Evolutionary conservation across 1,140 invertebrate species (phyloP).

Genomic region (Lordiphosa clarofinis): DNA sequence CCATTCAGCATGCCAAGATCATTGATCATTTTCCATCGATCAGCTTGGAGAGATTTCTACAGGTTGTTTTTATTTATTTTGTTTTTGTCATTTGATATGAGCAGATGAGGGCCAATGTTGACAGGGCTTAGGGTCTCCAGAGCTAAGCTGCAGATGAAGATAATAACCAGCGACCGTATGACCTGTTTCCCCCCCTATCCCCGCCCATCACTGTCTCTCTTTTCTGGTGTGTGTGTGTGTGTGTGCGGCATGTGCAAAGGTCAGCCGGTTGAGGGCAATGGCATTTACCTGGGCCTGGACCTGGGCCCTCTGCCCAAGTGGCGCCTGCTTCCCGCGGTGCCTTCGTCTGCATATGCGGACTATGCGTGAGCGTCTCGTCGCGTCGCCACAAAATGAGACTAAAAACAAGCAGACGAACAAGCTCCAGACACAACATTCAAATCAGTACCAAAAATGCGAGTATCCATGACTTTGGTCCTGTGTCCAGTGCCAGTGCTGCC

Average conservation of each 20-base stretch:
- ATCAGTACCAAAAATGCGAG: conserved; percentile 33
- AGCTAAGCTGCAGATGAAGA: too few relatives aligned
- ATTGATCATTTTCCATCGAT: too few relatives aligned
- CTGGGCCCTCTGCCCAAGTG: conserved; percentile 47
- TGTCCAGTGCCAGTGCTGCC: too few relatives aligned
- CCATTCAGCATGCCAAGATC: too few relatives aligned
- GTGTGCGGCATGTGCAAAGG: conserved; percentile 68
- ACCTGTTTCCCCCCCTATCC: too few relatives aligned
- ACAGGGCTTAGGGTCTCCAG: too few relatives aligned
- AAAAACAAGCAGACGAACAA: conserved; percentile 41
- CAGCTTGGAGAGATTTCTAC: too few relatives aligned
- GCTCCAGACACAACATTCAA: conserved; percentile 49
- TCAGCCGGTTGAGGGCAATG: conserved; percentile 71
- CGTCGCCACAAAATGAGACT: conserved; percentile 36
- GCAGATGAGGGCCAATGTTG: too few relatives aligned
- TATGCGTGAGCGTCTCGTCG: conserved; percentile 63
- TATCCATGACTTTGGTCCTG: neutral
- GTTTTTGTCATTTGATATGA: too few relatives aligned
- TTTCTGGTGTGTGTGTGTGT: neutral
- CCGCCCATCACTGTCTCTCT: neutral
- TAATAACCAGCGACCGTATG: too few relatives aligned
- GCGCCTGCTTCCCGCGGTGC: conserved; percentile 75
- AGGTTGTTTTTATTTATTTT: too few relatives aligned
- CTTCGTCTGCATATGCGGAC: conserved; percentile 75
- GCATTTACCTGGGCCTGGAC: conserved; percentile 66